Evolutionary conservation across 2,113 vertebrate species (phyloP).

Genomic region (Lophura nycthemera): DNA sequence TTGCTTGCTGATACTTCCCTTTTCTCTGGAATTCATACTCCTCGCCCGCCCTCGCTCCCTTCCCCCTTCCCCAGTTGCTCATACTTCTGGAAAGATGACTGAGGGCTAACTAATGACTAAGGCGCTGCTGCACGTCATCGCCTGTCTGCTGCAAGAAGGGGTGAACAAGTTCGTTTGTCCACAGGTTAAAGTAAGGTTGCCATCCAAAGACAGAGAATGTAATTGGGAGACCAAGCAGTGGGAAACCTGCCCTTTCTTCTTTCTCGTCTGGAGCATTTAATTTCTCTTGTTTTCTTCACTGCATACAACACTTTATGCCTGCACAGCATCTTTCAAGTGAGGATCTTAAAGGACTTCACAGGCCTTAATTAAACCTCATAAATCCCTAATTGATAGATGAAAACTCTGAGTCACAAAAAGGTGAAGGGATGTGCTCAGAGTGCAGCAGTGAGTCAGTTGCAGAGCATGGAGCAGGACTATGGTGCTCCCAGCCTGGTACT

Average conservation of each 20-base stretch:
- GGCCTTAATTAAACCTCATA: conserved; percentile 69
- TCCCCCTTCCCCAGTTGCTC: conserved; percentile 70
- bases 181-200: conserved; percentile 52
- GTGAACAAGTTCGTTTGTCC: conserved; percentile 78
- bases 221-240: conserved; percentile 48
- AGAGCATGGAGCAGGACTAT: neutral
- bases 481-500: neutral
- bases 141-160: conserved; percentile 67
- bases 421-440: neutral
- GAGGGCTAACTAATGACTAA: conserved; percentile 78
- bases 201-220: conserved; percentile 28
- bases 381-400: conserved; percentile 51
- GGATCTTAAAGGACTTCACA: conserved; percentile 30
- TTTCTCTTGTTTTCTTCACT: conserved; percentile 59
- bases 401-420: conserved; percentile 62
- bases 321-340: conserved; percentile 46
- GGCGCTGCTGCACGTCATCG: conserved; percentile 63
- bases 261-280: conserved; percentile 40
- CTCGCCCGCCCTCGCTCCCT: conserved; percentile 15
- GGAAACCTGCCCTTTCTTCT: conserved; percentile 45
- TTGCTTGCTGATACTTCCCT: conserved; percentile 68
- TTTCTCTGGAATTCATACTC: conserved; percentile 63
- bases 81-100: conserved; percentile 77
- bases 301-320: conserved; percentile 23
- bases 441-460: conserved; percentile 30